Percentiles rank a stretch among this genome's conserved stretches.
These are phyloP conservation scores for Crax fasciolata DNA, from an alignment of 2,797 vertebrate genomes.

Conservation along the genomic window DNA sequence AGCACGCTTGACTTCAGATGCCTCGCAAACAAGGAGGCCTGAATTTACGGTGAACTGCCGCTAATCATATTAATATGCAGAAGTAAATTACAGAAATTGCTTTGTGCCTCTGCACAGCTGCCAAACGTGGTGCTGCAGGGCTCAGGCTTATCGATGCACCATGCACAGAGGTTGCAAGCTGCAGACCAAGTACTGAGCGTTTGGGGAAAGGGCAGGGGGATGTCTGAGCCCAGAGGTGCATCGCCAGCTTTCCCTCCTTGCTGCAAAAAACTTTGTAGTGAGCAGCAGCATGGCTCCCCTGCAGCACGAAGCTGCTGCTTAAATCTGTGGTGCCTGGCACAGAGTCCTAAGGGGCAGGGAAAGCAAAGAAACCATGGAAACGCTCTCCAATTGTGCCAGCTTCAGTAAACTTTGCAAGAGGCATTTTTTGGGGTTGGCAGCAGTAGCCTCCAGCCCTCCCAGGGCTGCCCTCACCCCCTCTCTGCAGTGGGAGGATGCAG, in stretches of 20 bases:
- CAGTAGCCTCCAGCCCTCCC: background rate
- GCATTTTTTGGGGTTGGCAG: background rate
- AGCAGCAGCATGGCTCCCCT: background rate
- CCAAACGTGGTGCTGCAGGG: background rate
- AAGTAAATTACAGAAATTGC: background rate
- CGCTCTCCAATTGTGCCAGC: background rate
- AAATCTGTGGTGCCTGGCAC: background rate
- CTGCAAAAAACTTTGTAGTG: background rate
- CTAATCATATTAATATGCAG: background rate
- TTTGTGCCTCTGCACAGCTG: background rate
- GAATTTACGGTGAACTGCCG: background rate
- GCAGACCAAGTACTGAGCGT: background rate
- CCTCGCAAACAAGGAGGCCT: background rate
- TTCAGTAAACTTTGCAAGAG: background rate
- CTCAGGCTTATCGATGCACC: background rate
- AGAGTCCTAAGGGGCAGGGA: background rate
- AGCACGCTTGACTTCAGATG: background rate
- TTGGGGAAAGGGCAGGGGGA: background rate
- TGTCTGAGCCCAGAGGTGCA: background rate
- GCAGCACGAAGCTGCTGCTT: background rate
- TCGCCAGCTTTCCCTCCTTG: background rate
- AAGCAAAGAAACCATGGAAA: constrained; percentile 66
- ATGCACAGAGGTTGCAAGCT: background rate
- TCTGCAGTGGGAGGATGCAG: accelerated
- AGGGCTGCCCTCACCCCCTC: accelerated